These are phyloP conservation scores for Pinna nobilis DNA, from an alignment of 1,140 invertebrate species.

Conservation along the genomic window DNA sequence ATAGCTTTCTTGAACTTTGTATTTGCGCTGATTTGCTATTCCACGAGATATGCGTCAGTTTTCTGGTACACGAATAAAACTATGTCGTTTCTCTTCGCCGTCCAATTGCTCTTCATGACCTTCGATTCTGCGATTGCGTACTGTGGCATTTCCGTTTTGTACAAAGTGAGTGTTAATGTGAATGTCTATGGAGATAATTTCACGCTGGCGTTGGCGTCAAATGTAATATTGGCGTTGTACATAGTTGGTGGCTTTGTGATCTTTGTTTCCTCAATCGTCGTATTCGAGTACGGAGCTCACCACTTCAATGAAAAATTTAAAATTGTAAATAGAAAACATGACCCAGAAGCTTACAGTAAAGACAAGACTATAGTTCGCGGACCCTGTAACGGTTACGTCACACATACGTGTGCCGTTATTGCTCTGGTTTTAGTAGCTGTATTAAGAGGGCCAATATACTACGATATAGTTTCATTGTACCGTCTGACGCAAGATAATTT, in stretches of 20 bases:
- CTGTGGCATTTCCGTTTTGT: constrained; percentile 56
- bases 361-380: constrained; percentile 48
- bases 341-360: constrained; percentile 49
- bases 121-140: constrained; percentile 57
- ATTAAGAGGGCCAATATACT: constrained; percentile 62
- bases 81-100: constrained; percentile 56
- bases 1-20: constrained; percentile 62
- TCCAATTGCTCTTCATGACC: constrained; percentile 57
- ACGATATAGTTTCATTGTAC: constrained; percentile 61
- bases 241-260: constrained; percentile 54
- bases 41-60: constrained; percentile 61
- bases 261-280: constrained; percentile 55
- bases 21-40: constrained; percentile 53
- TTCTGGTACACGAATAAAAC: constrained; percentile 69
- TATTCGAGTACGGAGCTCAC: constrained; percentile 66
- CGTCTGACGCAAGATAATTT: constrained; percentile 53
- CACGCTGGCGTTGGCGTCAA: constrained; percentile 42
- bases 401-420: constrained; percentile 61
- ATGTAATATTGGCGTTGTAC: constrained; percentile 50
- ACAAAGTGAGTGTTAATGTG: constrained; percentile 58
- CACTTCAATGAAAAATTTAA: constrained; percentile 62
- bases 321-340: constrained; percentile 56
- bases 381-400: constrained; percentile 64
- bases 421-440: constrained; percentile 53
- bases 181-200: constrained; percentile 44